Percentiles rank a stretch among this genome's conserved stretches.
Evolutionary conservation across 2,888 invertebrate genomes (phyloP).

Genomic region (Tenthredo distinguenda): DNA sequence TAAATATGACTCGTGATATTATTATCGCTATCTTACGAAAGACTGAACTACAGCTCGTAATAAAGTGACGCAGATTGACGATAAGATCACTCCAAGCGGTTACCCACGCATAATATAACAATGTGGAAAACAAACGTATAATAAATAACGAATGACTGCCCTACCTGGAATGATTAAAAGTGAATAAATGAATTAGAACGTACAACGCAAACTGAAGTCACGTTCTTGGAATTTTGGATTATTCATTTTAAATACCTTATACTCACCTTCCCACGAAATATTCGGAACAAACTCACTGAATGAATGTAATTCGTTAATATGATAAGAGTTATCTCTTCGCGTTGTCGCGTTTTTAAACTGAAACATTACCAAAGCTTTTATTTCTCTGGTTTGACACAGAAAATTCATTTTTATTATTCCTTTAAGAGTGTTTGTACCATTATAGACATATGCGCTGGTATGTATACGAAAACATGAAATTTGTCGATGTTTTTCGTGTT

Average conservation of each 20-base stretch:
- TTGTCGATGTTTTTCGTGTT: constrained; percentile 30
- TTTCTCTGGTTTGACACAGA: not conserved
- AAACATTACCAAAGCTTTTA: not conserved
- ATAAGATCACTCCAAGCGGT: constrained; percentile 5
- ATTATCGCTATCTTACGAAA: constrained; percentile 10
- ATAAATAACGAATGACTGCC: constrained; percentile 1
- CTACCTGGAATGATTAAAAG: not conserved
- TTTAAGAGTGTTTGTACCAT: not conserved
- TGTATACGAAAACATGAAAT: constrained; percentile 9
- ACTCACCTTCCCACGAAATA: not conserved
- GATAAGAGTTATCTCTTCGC: not conserved
- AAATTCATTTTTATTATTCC: not conserved
- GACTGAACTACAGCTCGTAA: not conserved
- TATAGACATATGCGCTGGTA: not conserved
- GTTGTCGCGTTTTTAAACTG: not conserved
- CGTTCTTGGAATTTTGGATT: not conserved
- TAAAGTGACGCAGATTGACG: constrained; percentile 22
- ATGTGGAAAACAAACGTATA: not conserved
- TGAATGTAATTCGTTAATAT: not conserved
- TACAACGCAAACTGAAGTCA: not conserved
- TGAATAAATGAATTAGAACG: not conserved
- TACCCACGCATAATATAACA: not conserved
- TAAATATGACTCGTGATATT: not conserved
- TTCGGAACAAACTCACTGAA: not conserved
- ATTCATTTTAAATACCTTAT: not conserved